These are phyloP conservation scores for Yponomeuta evonymella DNA, from an alignment of 2,888 invertebrate genomes.

Conservation along the genomic window DNA sequence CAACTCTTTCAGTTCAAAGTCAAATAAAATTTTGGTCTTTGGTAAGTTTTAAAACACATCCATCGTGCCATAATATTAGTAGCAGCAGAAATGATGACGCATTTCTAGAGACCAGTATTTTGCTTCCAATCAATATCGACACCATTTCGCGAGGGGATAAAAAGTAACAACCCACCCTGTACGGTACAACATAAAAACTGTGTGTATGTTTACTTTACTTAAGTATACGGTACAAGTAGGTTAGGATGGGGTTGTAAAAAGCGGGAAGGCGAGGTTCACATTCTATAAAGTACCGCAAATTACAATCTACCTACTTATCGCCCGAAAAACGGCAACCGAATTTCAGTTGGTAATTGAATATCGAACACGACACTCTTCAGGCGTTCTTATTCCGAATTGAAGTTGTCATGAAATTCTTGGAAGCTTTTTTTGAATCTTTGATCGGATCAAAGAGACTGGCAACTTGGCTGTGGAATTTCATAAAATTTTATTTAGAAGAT, in stretches of 20 bases:
- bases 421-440: background rate
- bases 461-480: background rate
- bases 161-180: background rate
- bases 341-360: conserved; percentile 5
- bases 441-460: background rate
- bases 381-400: background rate
- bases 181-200: background rate
- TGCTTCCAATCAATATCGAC: background rate
- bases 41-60: too few species aligned
- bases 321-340: background rate
- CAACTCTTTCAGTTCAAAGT: too few species aligned
- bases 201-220: background rate
- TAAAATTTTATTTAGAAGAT: background rate
- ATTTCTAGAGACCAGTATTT: background rate
- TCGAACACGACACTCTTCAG: background rate
- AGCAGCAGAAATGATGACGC: background rate
- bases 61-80: background rate
- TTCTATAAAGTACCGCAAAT: conserved; percentile 1
- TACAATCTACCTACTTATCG: conserved; percentile 6
- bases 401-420: background rate
- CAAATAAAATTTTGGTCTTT: too few species aligned
- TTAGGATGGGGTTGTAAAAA: conserved; percentile 1
- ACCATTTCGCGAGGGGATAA: background rate
- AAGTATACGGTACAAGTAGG: background rate
- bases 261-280: conserved; percentile 1